Evolutionary conservation across 2,797 vertebrate genomes (phyloP).

Genomic region (Rhabdomys pumilio): DNA sequence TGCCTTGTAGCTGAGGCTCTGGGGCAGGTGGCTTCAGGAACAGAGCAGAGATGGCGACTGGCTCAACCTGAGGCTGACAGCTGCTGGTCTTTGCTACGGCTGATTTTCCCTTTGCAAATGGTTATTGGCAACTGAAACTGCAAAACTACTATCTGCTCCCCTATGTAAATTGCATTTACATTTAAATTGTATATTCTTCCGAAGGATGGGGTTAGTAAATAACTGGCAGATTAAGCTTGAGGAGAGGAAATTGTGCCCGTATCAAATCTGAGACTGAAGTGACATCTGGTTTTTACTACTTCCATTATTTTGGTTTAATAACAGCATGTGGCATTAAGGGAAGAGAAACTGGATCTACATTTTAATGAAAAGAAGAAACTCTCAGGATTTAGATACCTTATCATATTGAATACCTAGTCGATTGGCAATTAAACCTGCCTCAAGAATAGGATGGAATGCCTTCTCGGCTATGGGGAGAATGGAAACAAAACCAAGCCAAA

Average conservation of each 20-base stretch:
- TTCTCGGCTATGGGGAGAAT: slow-evolving; percentile 50
- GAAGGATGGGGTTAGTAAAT: slow-evolving; percentile 83
- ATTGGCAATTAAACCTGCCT: slow-evolving; percentile 84
- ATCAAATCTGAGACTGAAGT: slow-evolving; percentile 83
- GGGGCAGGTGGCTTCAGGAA: slow-evolving; percentile 64
- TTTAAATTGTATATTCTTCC: slow-evolving; percentile 87
- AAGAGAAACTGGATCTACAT: slow-evolving; percentile 84
- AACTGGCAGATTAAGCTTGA: slow-evolving; percentile 82
- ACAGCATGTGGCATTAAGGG: slow-evolving; percentile 83
- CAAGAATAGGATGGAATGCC: slow-evolving; percentile 75
- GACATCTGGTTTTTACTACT: slow-evolving; percentile 86
- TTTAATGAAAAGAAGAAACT: slow-evolving; percentile 86
- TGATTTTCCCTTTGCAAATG: slow-evolving; percentile 81
- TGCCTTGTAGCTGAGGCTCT: background rate
- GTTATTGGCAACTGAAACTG: slow-evolving; percentile 83
- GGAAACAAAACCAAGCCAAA: slow-evolving; percentile 62
- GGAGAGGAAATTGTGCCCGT: slow-evolving; percentile 82
- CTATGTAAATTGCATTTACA: slow-evolving; percentile 86
- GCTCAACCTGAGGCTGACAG: slow-evolving; percentile 74
- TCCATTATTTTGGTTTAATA: slow-evolving; percentile 84
- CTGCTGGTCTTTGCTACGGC: slow-evolving; percentile 77
- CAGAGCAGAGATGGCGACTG: slow-evolving; percentile 14
- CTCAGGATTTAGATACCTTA: slow-evolving; percentile 83
- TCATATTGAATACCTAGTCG: slow-evolving; percentile 83
- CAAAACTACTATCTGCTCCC: slow-evolving; percentile 79